Base-by-base conservation (phyloP, 2,888 invertebrate genomes). In the Charanyca ferruginea region DNA sequence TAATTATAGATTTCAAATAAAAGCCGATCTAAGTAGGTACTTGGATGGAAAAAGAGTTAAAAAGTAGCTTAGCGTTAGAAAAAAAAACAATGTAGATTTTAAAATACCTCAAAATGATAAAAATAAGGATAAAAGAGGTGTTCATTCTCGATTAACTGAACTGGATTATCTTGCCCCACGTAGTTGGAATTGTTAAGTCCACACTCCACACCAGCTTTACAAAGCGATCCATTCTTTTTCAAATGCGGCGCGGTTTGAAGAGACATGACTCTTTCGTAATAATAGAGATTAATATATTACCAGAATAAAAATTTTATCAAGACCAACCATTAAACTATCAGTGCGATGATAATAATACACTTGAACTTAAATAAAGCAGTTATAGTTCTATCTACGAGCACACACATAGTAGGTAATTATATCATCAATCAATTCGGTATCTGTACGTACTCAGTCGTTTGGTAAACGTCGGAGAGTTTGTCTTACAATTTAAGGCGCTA, bases 61-160 rank as follows among this genome's bases (percentile, higher is more conserved):
- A 38, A 32, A 11, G 2, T 0, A 11, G 32, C 32, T 16, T 16
- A 38, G 16, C 4, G 16, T 38, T 38, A 16, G 38, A 38, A 38
- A 38, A 38, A 28, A 38, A 9, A 16, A 38, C 16, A 16, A 38
- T 16, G 2, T 38, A 38, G 16, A 38, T 16, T 38, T 13, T 32
- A 32, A 7, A 32, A 6, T 7, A 32, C 32, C 8, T 9, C 2
- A 11, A 5, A 11, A 32, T 11, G 11, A 38, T 38, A 38, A 16
- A 22, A 35, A 35, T 11, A 35, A 25, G 22, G 8, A 44, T 61
- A 38, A 66, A 49, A 49, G 16, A 18, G 9, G 61, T 42, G 16
- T 61, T 49, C 71, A 25, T 45, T 71, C 67, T 51, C 74, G 59
- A 67, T 54, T 67, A 74, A 73, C 66, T 73, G 67, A 73, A 71